Evolutionary conservation across 2,797 vertebrate genomes (phyloP), one percentile per base, ranked within the genome.

Genomic region (Cichlasoma orientale): DNA sequence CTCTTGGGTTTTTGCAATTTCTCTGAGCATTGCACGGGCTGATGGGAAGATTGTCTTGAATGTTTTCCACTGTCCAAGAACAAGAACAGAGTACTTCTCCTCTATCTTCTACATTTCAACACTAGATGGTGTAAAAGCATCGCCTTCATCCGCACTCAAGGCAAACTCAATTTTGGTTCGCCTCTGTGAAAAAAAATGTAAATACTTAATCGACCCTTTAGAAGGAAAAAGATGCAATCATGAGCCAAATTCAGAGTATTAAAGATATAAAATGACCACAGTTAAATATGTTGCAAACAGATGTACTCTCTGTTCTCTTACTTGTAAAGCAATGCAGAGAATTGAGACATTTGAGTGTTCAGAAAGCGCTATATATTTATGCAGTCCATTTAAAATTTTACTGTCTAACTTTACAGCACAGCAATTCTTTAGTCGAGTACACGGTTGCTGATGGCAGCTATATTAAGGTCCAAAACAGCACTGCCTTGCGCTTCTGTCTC

Each of bases 121-220:
- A 94, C 92, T 88, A 93, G 93, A 88, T 92, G 92, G 92, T 52
- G 90, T 53, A 36, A 77, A 75, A 87, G 81, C 53, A 31, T 79
- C 77, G 74, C 56, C 59, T 79, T 85, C 25, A 79, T 55, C 5
- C 19, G 36, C 25, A 72, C 10, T 63, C 18, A 73, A 61, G 19
- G 12, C 13, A 44, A 78, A 29, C 21, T 56, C 7, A 14, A 44
- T 71, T 71, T 29, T 21, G 10, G 23, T n/a, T 70, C 23, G 19
- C 53, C 36, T 68, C 7, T 10, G 2, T 25, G 9, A 19, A 19
- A 44, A 41, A 27, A 18, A 38, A 31, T n/a, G 1, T 3, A 74
- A 61, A 47, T 50, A 61, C 7, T 13, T 54, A 29, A 9, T 1
- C 5, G 1, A 9, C 2, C 29, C 12, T 66, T 23, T 12, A n/a